phyloP scores from a whole-genome alignment of 2,113 vertebrate genomes.

The Menidia beryllina region DNA sequence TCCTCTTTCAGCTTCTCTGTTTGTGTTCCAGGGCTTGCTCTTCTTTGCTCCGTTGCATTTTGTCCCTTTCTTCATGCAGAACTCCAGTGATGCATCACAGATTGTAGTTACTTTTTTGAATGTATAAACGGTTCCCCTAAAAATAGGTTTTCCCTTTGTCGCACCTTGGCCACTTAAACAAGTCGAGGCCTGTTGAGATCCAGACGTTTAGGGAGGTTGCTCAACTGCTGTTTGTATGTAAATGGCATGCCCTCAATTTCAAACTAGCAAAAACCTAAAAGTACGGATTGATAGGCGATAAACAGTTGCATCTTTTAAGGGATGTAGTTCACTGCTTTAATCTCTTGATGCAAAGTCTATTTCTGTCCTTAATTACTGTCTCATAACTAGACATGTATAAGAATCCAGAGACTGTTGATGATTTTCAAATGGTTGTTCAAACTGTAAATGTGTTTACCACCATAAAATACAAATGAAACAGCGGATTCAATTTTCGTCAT shows the following conservation, averaged over 20 bases:
- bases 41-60: constrained; percentile 39
- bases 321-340: background rate
- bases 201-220: constrained; percentile 11
- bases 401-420: too few relatives aligned
- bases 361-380: too few relatives aligned
- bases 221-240: background rate
- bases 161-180: constrained; percentile 20
- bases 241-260: background rate
- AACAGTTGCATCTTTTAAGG: background rate
- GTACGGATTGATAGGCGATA: too few relatives aligned
- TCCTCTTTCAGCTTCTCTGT: constrained; percentile 16
- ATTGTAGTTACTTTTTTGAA: constrained; percentile 38
- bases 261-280: background rate
- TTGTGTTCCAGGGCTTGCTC: constrained; percentile 24
- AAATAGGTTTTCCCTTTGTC: constrained; percentile 10
- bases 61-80: constrained; percentile 18
- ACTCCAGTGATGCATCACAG: constrained; percentile 15
- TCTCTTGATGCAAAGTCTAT: background rate
- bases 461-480: too few relatives aligned
- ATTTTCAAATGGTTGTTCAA: too few relatives aligned
- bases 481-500: too few relatives aligned
- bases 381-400: background rate
- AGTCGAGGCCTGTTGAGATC: constrained; percentile 27
- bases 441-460: too few relatives aligned
- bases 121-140: constrained; percentile 27